A percentile compares a stretch with the other conserved stretches of the same genome.
phyloP scores from a whole-genome alignment of 2,888 invertebrate genomes.

The Eupsilia transversa region DNA sequence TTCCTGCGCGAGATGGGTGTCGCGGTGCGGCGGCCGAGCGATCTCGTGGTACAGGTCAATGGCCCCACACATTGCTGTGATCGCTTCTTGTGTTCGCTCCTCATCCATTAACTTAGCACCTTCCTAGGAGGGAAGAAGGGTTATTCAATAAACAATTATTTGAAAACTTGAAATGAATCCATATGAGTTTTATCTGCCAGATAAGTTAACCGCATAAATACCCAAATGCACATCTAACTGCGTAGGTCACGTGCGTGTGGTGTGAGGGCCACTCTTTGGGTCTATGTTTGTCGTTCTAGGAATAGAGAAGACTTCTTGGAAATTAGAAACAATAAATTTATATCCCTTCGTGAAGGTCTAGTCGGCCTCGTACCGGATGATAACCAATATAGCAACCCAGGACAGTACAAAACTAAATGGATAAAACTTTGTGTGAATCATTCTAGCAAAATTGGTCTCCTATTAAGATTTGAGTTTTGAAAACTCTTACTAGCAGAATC shows the following conservation, averaged over 20 bases:
- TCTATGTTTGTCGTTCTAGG: not conserved
- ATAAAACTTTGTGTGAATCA: not conserved
- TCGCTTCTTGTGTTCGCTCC: constrained; percentile 89
- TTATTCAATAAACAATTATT: not conserved
- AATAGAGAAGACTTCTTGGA: not conserved
- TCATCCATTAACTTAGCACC: constrained; percentile 88
- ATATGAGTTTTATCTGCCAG: not conserved
- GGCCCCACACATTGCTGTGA: constrained; percentile 88
- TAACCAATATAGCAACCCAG: not conserved
- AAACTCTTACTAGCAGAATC: not conserved
- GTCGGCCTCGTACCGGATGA: not conserved
- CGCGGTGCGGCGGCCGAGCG: constrained; percentile 92
- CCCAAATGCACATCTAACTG: not conserved
- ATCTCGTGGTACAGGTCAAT: constrained; percentile 91
- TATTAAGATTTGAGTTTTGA: not conserved
- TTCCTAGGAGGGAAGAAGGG: constrained; percentile 68
- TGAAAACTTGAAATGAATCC: not conserved
- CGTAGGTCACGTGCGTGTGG: too few relatives aligned
- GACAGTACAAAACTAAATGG: not conserved
- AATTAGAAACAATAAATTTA: not conserved
- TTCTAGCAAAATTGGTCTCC: not conserved
- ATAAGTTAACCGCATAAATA: not conserved
- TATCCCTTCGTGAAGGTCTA: not conserved
- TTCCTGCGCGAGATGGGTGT: constrained; percentile 93
- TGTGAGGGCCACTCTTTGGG: too few relatives aligned